phyloP scores from a whole-genome alignment of 2,888 invertebrate species.

The Pollenia griseotomentosa region DNA sequence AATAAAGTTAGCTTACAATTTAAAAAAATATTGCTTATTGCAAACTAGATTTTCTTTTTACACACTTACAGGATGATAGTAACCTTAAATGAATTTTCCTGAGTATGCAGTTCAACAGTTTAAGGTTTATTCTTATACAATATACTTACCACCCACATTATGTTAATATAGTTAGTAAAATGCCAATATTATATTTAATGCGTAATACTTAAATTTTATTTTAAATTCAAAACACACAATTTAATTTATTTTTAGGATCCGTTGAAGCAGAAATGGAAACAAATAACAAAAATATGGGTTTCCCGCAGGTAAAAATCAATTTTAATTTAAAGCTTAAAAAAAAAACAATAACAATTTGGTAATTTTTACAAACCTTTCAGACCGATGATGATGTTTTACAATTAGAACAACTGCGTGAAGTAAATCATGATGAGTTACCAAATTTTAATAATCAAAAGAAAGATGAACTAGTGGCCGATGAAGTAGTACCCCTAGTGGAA shows the following conservation, averaged over 20 bases:
- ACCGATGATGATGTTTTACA: slow-evolving; percentile 85
- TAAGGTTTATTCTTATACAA: slow-evolving; percentile 25
- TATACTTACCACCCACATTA: neutral
- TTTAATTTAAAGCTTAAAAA: neutral
- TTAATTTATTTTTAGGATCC: slow-evolving; percentile 54
- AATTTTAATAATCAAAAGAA: slow-evolving; percentile 76
- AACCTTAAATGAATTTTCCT: neutral
- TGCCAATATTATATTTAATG: slow-evolving; percentile 14
- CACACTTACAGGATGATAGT: neutral
- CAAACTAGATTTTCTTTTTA: too few species aligned
- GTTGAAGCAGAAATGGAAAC: slow-evolving; percentile 42
- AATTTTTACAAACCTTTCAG: slow-evolving; percentile 74
- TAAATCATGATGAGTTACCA: slow-evolving; percentile 69
- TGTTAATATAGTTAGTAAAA: slow-evolving; percentile 19
- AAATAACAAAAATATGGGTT: slow-evolving; percentile 67
- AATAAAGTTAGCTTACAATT: neutral
- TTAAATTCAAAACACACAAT: neutral
- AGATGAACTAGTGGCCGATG: slow-evolving; percentile 74
- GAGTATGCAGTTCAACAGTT: slow-evolving; percentile 9
- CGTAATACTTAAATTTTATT: slow-evolving; percentile 28
- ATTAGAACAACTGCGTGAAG: slow-evolving; percentile 85
- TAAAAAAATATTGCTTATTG: neutral
- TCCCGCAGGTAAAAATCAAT: slow-evolving; percentile 60
- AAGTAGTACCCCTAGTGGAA: slow-evolving; percentile 69
- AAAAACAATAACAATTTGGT: neutral